Base-by-base conservation (phyloP, 2,888 invertebrate species). In the Phasia obesa region DNA sequence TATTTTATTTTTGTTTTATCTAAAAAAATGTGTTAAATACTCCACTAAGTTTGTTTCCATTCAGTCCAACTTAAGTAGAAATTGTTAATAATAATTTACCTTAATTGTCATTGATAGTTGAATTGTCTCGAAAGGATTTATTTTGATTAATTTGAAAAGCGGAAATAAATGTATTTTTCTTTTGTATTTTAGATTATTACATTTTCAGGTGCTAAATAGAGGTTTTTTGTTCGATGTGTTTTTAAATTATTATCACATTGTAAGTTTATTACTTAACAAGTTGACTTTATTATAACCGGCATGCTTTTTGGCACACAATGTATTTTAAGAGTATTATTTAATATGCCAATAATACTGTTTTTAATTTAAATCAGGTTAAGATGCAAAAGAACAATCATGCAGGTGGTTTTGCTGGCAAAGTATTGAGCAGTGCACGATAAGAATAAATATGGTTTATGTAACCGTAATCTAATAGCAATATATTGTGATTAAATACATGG, bases 21-120 rank as follows among this genome's bases (percentile, higher is more conserved):
- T 57, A 19, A 23, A 53, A 6, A 44, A 31, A 15, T 15, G 2
- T 15, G 47, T 35, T 64, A 74, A 74, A 74, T 74, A 57, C 57
- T 51, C 64, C 15, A 51, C 75, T 64, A 65, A 59, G 65, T 51
- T 73, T 7, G 27, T 31, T 65, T 76, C 27, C 42, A 75, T 44
- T 44, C 44, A 57, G 47, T 75, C 31, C 25, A 59, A 42, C 60
- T 51, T 55, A 79, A 65, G 60, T 73, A 21, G 60, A 64, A 78
- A 65, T 57, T 77, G 67, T 77, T 82, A 78, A 74, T 69, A 62
- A 77, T 74, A 78, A 82, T 74, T 82, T 78, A 82, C 73, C 31
- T 78, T 78, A 82, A 82, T 82, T 82, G 69, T 62, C 57, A 77
- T 69, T 82, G 82, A 82, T 77, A 82, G 73, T 60, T 73, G 73